Base-by-base conservation (phyloP, 2,113 vertebrate species). In the Strix uralensis region DNA sequence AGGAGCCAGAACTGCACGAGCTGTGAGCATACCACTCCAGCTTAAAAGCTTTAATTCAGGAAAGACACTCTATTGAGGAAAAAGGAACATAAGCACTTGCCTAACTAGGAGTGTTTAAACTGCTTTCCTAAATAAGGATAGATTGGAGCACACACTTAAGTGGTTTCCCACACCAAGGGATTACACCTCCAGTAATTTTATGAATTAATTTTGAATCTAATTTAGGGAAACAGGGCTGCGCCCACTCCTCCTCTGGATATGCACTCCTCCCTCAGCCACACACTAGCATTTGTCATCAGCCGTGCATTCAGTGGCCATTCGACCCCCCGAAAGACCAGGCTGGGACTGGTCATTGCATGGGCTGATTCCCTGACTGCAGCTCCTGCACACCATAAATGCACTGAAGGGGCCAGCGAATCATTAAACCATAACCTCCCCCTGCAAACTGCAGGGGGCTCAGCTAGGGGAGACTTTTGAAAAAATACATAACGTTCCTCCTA, bases 11-110 rank as follows among this genome's bases (percentile, higher is more conserved):
- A 91, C 62, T 46, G 70, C 58, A 70, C 81, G 65, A 80, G 69
- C 73, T 92, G 82, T 81, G 70, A 94, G 51, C 78, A 59, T 75
- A 80, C 81, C 32, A 70, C 51, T 79, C 54, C 0, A 0, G 17
- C 62, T 94, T 94, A 95, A 94, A 95, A 92, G 62, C 80, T 83
- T 94, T 80, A 75, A 84, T 97, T 95, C 89, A 73, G 32, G 22
- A 47, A 90, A 95, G 86, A 80, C 81, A 46, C 32, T 81, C 58
- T 92, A 38, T 70, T 80, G 91, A 91, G 58, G 40, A 62, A 91
- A 86, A 93, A 88, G 20, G 36, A 85, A 81, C 0, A 0, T 58
- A 95, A 82, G 58, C 38, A 15, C 75, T 80, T 94, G 84, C 89
- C 58, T 82, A 85, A 87, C 83, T 73, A 72, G 59, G 32, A 87